A percentile compares a stretch with the other conserved stretches of the same genome.
These are phyloP conservation scores for Drosophila mimetica DNA, from an alignment of 2,888 invertebrate genomes.

Conservation along the genomic window DNA sequence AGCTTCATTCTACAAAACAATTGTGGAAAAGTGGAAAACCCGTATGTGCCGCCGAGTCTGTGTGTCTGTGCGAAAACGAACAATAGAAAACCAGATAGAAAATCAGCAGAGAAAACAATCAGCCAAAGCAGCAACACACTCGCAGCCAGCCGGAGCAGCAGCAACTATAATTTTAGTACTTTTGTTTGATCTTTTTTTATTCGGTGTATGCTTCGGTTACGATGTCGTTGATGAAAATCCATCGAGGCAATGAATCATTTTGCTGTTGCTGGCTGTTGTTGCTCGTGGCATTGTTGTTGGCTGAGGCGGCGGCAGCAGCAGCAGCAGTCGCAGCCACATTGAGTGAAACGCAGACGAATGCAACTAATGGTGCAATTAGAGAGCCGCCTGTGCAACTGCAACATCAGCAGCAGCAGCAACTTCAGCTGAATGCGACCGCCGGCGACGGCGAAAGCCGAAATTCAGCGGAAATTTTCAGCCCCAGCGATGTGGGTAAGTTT, in stretches of 20 bases:
- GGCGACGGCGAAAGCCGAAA: conserved; percentile 50
- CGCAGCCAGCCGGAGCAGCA: conserved; percentile 35
- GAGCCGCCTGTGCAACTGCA: conserved; percentile 54
- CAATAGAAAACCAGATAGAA: conserved; percentile 71
- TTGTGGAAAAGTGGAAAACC: conserved; percentile 73
- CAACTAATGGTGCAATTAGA: conserved; percentile 80
- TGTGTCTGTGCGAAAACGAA: conserved; percentile 47
- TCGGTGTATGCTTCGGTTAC: conserved; percentile 78
- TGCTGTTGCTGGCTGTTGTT: conserved; percentile 67
- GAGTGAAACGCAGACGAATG: conserved; percentile 73
- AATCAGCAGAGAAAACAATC: conserved; percentile 55
- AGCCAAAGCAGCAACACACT: conserved; percentile 44
- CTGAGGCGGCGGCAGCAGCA: conserved; percentile 33
- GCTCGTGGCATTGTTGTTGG: conserved; percentile 61
- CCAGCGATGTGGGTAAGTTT: conserved; percentile 75
- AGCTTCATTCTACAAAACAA: conserved; percentile 61
- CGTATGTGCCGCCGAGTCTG: background rate
- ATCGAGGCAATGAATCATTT: conserved; percentile 82
- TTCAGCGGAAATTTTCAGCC: conserved; percentile 74
- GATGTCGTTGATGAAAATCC: conserved; percentile 81
- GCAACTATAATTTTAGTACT: conserved; percentile 50
- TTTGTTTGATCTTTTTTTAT: conserved; percentile 34
- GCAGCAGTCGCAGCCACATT: conserved; percentile 33
- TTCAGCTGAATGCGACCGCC: conserved; percentile 62
- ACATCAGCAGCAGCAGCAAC: conserved; percentile 14